phyloP scores from a whole-genome alignment of 1,140 invertebrate species.

The Drosophila ohnishii region DNA sequence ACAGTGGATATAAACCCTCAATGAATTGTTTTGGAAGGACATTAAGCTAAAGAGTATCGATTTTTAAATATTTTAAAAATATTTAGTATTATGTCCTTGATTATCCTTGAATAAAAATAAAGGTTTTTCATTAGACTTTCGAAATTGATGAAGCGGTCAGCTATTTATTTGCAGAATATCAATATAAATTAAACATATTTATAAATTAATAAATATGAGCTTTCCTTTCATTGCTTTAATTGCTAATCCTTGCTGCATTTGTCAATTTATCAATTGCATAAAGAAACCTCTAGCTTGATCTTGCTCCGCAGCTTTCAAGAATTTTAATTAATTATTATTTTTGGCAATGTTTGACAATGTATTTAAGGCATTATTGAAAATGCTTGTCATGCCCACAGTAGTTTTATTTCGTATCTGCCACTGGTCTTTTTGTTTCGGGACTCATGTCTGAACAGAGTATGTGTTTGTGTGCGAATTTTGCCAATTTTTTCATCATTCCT shows the following conservation, averaged over 20 bases:
- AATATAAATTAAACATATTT: neutral
- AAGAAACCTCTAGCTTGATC: too few relatives aligned
- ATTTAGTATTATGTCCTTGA: too few relatives aligned
- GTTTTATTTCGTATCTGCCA: constrained; percentile 13
- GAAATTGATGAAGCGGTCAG: neutral
- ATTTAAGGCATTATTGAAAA: constrained; percentile 9
- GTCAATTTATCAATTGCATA: neutral
- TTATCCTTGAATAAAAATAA: neutral
- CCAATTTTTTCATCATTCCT: constrained; percentile 47
- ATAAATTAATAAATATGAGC: too few relatives aligned
- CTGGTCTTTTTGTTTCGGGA: constrained; percentile 17
- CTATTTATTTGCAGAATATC: neutral
- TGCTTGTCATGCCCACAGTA: constrained; percentile 11
- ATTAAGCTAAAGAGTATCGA: neutral
- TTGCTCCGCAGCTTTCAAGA: neutral
- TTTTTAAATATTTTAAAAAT: neutral
- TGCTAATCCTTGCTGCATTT: too few relatives aligned
- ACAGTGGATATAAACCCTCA: constrained; percentile 8
- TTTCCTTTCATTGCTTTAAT: too few relatives aligned
- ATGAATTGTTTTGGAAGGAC: neutral
- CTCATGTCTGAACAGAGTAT: neutral
- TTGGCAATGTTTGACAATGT: neutral
- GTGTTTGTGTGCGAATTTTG: constrained; percentile 30
- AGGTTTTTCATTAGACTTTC: neutral
- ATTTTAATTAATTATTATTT: neutral